A percentile compares a stretch with the other conserved stretches of the same genome.
phyloP scores from a whole-genome alignment of 1,140 invertebrate species.

The Microplitis demolitor region DNA sequence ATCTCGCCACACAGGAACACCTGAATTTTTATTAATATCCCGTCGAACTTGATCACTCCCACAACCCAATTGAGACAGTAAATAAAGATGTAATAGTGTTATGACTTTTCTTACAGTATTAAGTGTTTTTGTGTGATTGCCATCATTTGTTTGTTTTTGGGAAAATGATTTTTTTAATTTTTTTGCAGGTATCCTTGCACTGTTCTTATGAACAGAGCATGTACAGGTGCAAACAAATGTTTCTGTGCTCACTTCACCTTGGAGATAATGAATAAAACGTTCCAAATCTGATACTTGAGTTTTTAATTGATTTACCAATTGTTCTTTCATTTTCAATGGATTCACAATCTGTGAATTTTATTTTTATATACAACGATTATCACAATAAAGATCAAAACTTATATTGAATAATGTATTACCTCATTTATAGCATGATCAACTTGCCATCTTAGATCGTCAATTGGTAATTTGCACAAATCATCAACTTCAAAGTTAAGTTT shows the following conservation, averaged over 20 bases:
- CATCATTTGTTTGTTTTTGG: constrained; percentile 42
- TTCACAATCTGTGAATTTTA: constrained; percentile 77
- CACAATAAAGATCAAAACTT: neutral
- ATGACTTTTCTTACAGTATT: constrained; percentile 83
- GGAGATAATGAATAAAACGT: constrained; percentile 94
- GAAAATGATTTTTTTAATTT: constrained; percentile 48
- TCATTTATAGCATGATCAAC: constrained; percentile 77
- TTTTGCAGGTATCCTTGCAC: constrained; percentile 37
- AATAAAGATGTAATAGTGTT: constrained; percentile 88
- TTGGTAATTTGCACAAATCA: constrained; percentile 72
- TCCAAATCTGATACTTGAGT: constrained; percentile 97
- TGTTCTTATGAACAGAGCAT: constrained; percentile 66
- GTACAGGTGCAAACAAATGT: constrained; percentile 66
- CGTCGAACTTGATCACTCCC: constrained; percentile 74
- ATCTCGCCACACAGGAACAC: constrained; percentile 69
- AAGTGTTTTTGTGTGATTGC: constrained; percentile 63
- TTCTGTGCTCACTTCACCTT: constrained; percentile 71
- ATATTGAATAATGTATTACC: constrained; percentile 52
- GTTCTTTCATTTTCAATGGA: constrained; percentile 94
- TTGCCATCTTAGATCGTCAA: constrained; percentile 80
- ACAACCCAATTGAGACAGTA: constrained; percentile 90
- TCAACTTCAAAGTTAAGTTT: constrained; percentile 78
- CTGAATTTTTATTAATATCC: constrained; percentile 77
- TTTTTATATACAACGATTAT: neutral
- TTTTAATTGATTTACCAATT: constrained; percentile 92